A percentile compares a stretch with the other conserved stretches of the same genome.
Evolutionary conservation across 2,888 invertebrate species (phyloP).

Genomic region (Sylvicola cinctus): DNA sequence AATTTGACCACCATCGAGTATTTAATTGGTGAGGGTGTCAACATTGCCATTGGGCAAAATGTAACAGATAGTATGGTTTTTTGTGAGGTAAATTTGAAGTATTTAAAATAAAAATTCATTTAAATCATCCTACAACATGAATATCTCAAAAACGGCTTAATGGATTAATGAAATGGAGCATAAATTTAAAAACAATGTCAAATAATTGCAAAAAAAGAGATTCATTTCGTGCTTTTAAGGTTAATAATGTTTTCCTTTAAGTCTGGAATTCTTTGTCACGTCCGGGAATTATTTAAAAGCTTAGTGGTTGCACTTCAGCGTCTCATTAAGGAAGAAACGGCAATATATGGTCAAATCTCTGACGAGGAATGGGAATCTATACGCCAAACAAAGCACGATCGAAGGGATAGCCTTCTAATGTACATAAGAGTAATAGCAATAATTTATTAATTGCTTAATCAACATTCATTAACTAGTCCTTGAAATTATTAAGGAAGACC

Average conservation of each 20-base stretch:
- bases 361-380: slow-evolving; percentile 75
- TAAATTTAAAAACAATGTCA: no score
- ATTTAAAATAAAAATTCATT: background rate
- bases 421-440: slow-evolving; percentile 45
- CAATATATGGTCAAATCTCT: slow-evolving; percentile 51
- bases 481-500: slow-evolving; percentile 7
- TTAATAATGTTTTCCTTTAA: slow-evolving; percentile 18
- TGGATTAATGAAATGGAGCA: no score
- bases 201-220: background rate
- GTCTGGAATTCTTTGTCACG: slow-evolving; percentile 47
- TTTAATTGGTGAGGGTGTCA: slow-evolving; percentile 43
- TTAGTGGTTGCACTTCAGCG: slow-evolving; percentile 47
- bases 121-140: background rate
- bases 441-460: no score
- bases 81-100: slow-evolving; percentile 41
- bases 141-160: no score
- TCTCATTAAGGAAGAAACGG: slow-evolving; percentile 46
- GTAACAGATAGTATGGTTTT: slow-evolving; percentile 28
- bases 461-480: slow-evolving; percentile 24
- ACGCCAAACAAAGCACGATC: slow-evolving; percentile 43
- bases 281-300: slow-evolving; percentile 41
- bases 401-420: slow-evolving; percentile 38
- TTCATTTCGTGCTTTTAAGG: background rate
- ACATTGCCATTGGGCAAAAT: slow-evolving; percentile 59
- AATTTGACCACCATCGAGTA: background rate